Evolutionary conservation across 1,140 invertebrate genomes (phyloP).

Genomic region (Scaptomyza pallida): DNA sequence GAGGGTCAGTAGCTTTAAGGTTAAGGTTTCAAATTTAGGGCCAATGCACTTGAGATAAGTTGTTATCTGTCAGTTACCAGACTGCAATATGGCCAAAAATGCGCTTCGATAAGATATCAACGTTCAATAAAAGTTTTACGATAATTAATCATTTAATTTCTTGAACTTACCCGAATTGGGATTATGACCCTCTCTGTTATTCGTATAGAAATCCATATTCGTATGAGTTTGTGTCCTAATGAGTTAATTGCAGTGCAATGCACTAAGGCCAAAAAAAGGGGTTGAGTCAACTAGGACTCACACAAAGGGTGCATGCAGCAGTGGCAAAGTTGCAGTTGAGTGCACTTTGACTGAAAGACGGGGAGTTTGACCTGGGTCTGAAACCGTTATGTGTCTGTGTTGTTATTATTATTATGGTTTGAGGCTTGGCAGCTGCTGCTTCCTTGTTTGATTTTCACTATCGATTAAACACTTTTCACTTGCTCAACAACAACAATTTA

Average conservation of each 20-base stretch:
- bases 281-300: slow-evolving; percentile 24
- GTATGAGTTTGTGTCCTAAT: slow-evolving; percentile 33
- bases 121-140: slow-evolving; percentile 10
- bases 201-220: slow-evolving; percentile 78
- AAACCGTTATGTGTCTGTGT: slow-evolving; percentile 44
- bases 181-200: slow-evolving; percentile 54
- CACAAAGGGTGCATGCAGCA: slow-evolving; percentile 18
- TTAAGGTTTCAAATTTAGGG: no score
- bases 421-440: slow-evolving; percentile 39
- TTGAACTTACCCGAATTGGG: slow-evolving; percentile 60
- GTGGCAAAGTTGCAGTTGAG: slow-evolving; percentile 32
- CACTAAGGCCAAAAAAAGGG: slow-evolving; percentile 45
- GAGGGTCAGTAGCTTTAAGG: no score
- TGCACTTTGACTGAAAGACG: slow-evolving; percentile 38
- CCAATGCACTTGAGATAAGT: no score
- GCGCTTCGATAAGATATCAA: slow-evolving; percentile 59
- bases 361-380: slow-evolving; percentile 40
- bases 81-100: no score
- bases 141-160: slow-evolving; percentile 46
- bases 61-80: no score
- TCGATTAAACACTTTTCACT: slow-evolving; percentile 72
- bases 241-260: slow-evolving; percentile 71
- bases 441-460: slow-evolving; percentile 62
- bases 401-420: slow-evolving; percentile 35
- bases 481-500: slow-evolving; percentile 18